A percentile compares a stretch with the other conserved stretches of the same genome.
These are phyloP conservation scores for Hormaphis cornu DNA, from an alignment of 1,140 invertebrate genomes.

Conservation along the genomic window DNA sequence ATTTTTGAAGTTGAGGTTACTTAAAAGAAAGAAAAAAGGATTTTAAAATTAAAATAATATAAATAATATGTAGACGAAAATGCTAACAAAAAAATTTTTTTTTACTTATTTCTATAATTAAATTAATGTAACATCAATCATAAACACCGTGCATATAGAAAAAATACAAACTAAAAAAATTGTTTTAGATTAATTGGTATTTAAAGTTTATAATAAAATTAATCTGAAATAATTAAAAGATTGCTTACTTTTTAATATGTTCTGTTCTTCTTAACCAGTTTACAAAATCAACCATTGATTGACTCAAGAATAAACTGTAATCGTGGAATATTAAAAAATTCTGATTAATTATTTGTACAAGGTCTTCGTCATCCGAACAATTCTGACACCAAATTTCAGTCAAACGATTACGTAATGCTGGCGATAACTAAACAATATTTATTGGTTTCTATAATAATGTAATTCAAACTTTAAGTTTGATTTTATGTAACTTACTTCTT, in stretches of 20 bases:
- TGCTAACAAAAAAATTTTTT: too few species aligned
- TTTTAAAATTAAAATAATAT: too few species aligned
- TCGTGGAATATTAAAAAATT: constrained; percentile 51
- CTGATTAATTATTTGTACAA: constrained; percentile 62
- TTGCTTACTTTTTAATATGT: constrained; percentile 54
- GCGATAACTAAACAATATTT: constrained; percentile 60
- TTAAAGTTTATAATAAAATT: too few species aligned
- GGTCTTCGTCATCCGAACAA: constrained; percentile 57
- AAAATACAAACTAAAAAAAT: too few species aligned
- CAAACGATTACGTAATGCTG: constrained; percentile 92
- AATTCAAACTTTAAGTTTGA: neutral
- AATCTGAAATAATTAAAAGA: too few species aligned
- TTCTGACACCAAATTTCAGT: constrained; percentile 97
- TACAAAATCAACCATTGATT: constrained; percentile 66
- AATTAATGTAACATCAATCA: too few species aligned
- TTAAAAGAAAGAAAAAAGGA: too few species aligned
- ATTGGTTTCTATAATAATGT: neutral
- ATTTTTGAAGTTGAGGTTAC: too few species aligned
- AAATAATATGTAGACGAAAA: too few species aligned
- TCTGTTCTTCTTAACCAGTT: constrained; percentile 65
- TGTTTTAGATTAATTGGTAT: too few species aligned
- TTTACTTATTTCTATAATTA: too few species aligned
- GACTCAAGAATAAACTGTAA: constrained; percentile 46
- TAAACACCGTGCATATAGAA: too few species aligned
- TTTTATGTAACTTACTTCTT: constrained; percentile 63